A percentile compares a stretch with the other conserved stretches of the same genome.
Conservation (phyloP, 2,797 vertebrate genomes). For the Hippocampus kuda region DNA sequence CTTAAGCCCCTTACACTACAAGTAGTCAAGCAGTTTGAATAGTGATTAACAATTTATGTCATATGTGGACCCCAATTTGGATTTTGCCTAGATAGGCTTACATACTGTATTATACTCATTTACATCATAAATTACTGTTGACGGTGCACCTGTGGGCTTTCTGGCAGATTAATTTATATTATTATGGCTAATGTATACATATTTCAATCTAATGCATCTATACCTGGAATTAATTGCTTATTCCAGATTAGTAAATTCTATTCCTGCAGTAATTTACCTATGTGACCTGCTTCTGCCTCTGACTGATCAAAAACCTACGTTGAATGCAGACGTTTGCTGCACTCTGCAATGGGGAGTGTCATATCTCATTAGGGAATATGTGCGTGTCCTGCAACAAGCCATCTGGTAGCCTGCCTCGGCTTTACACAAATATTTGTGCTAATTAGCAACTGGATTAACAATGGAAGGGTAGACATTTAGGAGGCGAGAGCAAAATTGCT, state of each 20-base stretch:
- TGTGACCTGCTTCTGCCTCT: neutral
- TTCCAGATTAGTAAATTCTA: neutral
- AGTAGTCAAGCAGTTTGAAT: constrained; percentile 28
- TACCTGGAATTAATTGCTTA: neutral
- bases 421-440: constrained; percentile 57
- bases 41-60: constrained; percentile 26
- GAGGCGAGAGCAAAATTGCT: constrained; percentile 54
- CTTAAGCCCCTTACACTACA: neutral
- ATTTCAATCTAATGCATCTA: neutral
- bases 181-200: neutral
- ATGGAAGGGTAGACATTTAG: constrained; percentile 58
- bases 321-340: neutral
- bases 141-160: neutral
- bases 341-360: constrained; percentile 35
- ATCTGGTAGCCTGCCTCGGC: constrained; percentile 59
- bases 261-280: neutral
- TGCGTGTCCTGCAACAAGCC: constrained; percentile 42
- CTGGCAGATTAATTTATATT: neutral
- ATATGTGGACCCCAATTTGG: neutral
- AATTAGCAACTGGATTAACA: constrained; percentile 64
- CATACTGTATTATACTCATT: neutral
- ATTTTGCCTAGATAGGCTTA: too few relatives aligned
- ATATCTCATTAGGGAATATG: constrained; percentile 53
- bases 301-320: neutral
- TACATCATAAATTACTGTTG: neutral